Evolutionary conservation across 2,888 invertebrate genomes (phyloP), one percentile per base, ranked within the genome.

Genomic region (Fabriciana adippe): DNA sequence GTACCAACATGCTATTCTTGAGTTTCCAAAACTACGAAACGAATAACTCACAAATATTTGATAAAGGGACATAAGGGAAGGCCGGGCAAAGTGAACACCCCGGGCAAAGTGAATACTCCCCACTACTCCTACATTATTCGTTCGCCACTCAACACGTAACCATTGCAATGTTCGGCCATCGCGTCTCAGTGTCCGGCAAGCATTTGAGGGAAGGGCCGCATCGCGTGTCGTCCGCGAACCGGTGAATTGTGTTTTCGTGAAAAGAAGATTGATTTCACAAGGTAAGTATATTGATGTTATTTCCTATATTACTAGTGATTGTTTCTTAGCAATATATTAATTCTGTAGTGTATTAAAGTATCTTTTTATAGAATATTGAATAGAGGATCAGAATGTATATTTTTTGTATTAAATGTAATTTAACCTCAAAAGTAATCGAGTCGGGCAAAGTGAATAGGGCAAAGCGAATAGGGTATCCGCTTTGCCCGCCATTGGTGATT

Each of bases 381-480:
- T 54, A 69, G 57, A 62, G 48, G 56, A 51, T 62, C 62, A 63
- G 59, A 66, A 66, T 66, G 66, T 55, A 63, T 69, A 45, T 54
- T 63, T 63, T 68, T 60, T 68, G n/a, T 65, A 59, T 31, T 5
- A 31, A 55, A 47, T 63, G 31, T 53, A 26, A n/a, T n/a, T 41
- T 66, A 59, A 63, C 57, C 35, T 51, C 61, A 57, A 67, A 67
- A 64, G 35, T 67, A 63, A 51, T 47, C 47, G 48, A 31, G 48
- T 64, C 16, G 65, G 67, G 66, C 63, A 67, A 68, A 70, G 69
- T 64, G 69, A 68, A 67, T 64, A 16, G 65, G 67, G 66, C 63
- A 67, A 68, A 70, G 69, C 61, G 68, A 64, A 67, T 70, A 69
- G 64, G 66, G 72, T 72, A 70, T 73, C 64, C 72, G 64, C 70